Percentiles rank a stretch among this genome's conserved stretches.
These are phyloP conservation scores for Graphium colonna DNA, from an alignment of 2,888 invertebrate genomes.

Conservation along the genomic window DNA sequence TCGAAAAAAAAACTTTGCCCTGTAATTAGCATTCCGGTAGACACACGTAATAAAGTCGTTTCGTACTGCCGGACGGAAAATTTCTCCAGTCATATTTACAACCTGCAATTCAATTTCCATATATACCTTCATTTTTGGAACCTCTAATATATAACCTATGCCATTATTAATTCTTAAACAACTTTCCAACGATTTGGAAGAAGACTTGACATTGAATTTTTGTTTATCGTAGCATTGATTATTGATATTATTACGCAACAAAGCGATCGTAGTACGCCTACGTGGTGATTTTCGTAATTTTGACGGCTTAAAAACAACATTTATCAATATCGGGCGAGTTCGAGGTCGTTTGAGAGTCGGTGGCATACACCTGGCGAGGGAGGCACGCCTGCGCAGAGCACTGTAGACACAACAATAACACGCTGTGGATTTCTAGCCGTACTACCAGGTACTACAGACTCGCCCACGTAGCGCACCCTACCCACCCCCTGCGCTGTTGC, in stretches of 20 bases:
- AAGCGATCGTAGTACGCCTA: not conserved
- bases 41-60: too few species aligned
- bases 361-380: constrained; percentile 38
- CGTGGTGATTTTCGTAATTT: not conserved
- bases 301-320: constrained; percentile 21
- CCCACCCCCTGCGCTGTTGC: constrained; percentile 40
- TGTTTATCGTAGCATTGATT: not conserved
- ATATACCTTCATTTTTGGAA: too few species aligned
- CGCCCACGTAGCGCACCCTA: constrained; percentile 65
- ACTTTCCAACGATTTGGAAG: too few species aligned
- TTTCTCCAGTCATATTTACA: too few species aligned
- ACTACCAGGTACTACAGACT: constrained; percentile 79
- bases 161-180: too few species aligned
- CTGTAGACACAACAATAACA: constrained; percentile 73
- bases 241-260: too few species aligned
- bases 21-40: too few species aligned
- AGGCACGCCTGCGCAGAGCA: constrained; percentile 63
- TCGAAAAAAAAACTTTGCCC: too few species aligned
- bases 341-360: constrained; percentile 52
- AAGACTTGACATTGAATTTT: not conserved
- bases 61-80: too few species aligned
- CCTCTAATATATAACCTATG: too few species aligned
- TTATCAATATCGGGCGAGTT: constrained; percentile 48
- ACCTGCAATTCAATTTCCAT: too few species aligned
- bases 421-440: constrained; percentile 58